Base-by-base conservation (phyloP, 2,888 invertebrate species). In the Campoplex nolae region DNA sequence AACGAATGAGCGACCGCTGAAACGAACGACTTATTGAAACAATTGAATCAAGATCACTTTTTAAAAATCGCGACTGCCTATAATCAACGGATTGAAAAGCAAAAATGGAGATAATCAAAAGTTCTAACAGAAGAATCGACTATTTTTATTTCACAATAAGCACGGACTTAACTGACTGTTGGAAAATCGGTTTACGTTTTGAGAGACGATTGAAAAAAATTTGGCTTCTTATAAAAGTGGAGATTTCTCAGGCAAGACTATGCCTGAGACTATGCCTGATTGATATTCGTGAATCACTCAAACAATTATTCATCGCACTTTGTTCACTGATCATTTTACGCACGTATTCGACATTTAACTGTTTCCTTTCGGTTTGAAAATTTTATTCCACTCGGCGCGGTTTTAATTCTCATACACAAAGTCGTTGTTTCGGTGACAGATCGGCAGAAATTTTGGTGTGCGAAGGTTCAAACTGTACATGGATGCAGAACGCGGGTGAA, bases 401-500 rank as follows among this genome's bases (percentile, higher is more conserved):
- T 23, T 75, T 28, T 75, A 38, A 58, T 58, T 75, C 23, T 23
- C 23, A 28, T 13, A 23, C 4, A 42, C 28, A 58, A 73, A 73
- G 54, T 73, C 32, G 67, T 68, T n/a, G 67, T 68, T n/a, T 32
- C 42, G 54, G 35, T 35, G 73, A 54, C n/a, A 38, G 74, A 75
- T 62, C 45, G 38, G 42, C 42, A 9, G 6, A 75, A 42, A 75
- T 45, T 62, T 75, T 16, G 45, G 28, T 38, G 18, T 75, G 28
- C 23, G 16, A 51, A 32, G 6, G 45, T 13, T 75, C 16, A 28
- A 18, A 28, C 23, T 28, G 32, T 48, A 48, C 48, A 8, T 18
- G 62, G 9, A 16, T 28, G 45, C 62, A 76, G 62, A 77, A 48
- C 18, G 67, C 71, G 32, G n/a, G 48, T 81, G 77, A 85, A 85